Conservation (phyloP, 2,797 vertebrate genomes). For the Macrochelys suwanniensis region DNA sequence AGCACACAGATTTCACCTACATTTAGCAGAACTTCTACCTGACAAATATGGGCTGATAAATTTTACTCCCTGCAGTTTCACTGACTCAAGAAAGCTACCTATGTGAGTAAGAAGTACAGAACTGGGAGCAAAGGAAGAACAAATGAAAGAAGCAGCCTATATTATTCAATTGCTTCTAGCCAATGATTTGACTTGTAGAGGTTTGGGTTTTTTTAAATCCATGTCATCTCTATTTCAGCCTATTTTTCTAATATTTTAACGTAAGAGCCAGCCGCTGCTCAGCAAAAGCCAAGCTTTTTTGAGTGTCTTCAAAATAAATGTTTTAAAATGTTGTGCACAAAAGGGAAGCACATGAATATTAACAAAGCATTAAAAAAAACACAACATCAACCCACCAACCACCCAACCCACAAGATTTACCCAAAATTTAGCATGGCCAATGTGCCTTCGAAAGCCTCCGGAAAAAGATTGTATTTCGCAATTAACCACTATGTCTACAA, state of each 20-base stretch:
- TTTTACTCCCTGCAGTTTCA: not conserved
- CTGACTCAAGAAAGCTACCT: not conserved
- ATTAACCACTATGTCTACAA: not conserved
- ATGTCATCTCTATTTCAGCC: not conserved
- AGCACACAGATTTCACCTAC: not conserved
- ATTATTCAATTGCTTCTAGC: not conserved
- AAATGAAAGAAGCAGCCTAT: not conserved
- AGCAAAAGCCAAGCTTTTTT: constrained; percentile 24
- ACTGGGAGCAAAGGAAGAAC: not conserved
- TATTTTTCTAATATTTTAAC: not conserved
- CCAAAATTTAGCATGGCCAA: not conserved
- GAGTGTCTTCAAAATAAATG: constrained; percentile 10
- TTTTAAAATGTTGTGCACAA: not conserved
- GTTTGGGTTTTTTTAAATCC: not conserved
- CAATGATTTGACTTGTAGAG: not conserved
- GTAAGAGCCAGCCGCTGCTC: not conserved
- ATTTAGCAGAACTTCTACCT: not conserved
- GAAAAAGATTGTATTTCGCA: not conserved
- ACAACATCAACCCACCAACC: not conserved
- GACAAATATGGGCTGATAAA: too few species aligned
- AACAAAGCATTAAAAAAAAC: not conserved
- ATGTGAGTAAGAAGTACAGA: not conserved
- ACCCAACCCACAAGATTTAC: not conserved
- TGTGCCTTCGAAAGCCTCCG: not conserved
- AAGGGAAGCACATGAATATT: not conserved